Conservation (phyloP, 2,888 invertebrate species). For the Drosophila putrida region DNA sequence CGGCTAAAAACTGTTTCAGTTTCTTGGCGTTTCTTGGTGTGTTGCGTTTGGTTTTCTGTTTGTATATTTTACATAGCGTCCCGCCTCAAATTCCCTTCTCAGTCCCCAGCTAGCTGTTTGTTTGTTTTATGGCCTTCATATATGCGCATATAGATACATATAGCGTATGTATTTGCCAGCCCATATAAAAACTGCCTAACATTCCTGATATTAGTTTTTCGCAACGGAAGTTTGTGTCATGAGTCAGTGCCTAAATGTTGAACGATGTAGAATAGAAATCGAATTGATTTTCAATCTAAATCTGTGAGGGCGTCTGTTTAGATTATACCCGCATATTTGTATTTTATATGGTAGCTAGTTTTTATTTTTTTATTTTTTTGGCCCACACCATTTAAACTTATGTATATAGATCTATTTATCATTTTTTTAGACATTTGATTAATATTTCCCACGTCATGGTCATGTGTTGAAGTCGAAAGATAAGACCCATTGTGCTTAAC, state of each 20-base stretch:
- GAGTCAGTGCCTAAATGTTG: constrained; percentile 61
- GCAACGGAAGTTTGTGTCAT: constrained; percentile 77
- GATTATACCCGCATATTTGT: constrained; percentile 15
- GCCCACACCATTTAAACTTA: constrained; percentile 43
- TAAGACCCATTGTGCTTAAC: constrained; percentile 50
- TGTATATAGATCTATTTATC: constrained; percentile 19
- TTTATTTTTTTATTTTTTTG: constrained; percentile 14
- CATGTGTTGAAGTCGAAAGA: constrained; percentile 65
- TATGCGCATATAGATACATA: constrained; percentile 34
- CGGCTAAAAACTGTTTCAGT: constrained; percentile 69
- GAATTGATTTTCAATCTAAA: constrained; percentile 53
- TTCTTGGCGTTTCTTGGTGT: constrained; percentile 44
- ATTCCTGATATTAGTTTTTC: constrained; percentile 56
- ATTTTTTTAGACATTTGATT: constrained; percentile 51
- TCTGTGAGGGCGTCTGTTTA: constrained; percentile 31
- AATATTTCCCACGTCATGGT: constrained; percentile 60
- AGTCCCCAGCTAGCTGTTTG: constrained; percentile 48
- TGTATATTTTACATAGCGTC: constrained; percentile 66
- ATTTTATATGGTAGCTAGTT: constrained; percentile 11
- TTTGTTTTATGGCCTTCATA: constrained; percentile 68
- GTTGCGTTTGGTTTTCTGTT: constrained; percentile 46
- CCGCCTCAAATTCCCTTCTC: background rate
- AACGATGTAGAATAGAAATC: constrained; percentile 46
- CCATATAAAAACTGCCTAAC: constrained; percentile 54
- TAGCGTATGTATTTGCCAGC: constrained; percentile 8